These are phyloP conservation scores for Pantherophis alleghaniensis DNA, from an alignment of 2,797 vertebrate genomes.

Conservation along the genomic window DNA sequence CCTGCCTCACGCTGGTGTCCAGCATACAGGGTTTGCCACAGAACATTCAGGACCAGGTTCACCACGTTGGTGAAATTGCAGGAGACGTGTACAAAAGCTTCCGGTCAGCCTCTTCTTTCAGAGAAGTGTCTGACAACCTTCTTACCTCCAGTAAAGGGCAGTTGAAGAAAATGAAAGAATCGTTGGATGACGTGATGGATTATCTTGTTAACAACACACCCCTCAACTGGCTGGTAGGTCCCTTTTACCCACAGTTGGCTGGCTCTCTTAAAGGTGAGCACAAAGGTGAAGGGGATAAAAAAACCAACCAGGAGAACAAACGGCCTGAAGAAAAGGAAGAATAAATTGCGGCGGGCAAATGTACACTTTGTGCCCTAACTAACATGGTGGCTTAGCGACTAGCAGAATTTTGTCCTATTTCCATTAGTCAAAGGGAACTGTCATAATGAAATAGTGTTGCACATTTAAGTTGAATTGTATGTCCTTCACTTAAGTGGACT, in stretches of 20 bases:
- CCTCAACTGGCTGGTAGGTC: conserved; percentile 97
- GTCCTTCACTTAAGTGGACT: conserved; percentile 8
- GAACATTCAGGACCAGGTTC: conserved; percentile 84
- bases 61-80: conserved; percentile 75
- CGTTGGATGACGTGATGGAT: conserved; percentile 90
- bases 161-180: conserved; percentile 83
- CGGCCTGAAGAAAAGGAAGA: conserved; percentile 46
- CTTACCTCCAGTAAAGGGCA: conserved; percentile 79
- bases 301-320: conserved; percentile 58
- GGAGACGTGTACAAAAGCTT: conserved; percentile 80
- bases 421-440: background rate
- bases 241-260: conserved; percentile 84
- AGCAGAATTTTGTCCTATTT: background rate
- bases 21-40: conserved; percentile 85
- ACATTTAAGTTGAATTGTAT: conserved; percentile 1
- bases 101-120: conserved; percentile 70
- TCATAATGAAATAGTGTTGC: background rate
- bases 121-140: conserved; percentile 80
- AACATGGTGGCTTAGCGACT: conserved; percentile 39
- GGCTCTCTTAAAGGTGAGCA: conserved; percentile 68
- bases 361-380: conserved; percentile 30
- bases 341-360: conserved; percentile 40
- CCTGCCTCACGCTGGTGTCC: conserved; percentile 81
- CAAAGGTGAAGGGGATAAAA: conserved; percentile 56
- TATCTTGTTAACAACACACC: conserved; percentile 94